These are phyloP conservation scores for Poecilus cupreus DNA, from an alignment of 2,888 invertebrate species.

Conservation along the genomic window DNA sequence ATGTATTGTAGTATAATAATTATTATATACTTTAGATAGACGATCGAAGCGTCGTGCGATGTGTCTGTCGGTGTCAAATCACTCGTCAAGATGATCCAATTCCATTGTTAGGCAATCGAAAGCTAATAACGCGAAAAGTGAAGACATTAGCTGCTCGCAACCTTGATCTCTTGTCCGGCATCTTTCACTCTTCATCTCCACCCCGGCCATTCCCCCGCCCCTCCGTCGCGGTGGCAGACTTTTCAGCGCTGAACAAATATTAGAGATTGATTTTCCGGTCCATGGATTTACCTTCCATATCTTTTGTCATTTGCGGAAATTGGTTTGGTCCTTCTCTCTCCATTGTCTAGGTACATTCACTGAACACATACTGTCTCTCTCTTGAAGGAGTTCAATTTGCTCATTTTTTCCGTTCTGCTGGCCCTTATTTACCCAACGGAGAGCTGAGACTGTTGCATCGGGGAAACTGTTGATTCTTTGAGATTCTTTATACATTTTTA, in stretches of 20 bases:
- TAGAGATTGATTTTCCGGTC: slow-evolving; percentile 58
- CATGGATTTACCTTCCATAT: slow-evolving; percentile 56
- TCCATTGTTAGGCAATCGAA: slow-evolving; percentile 23
- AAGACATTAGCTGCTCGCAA: slow-evolving; percentile 19
- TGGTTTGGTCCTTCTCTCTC: slow-evolving; percentile 48
- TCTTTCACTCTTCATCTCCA: neutral
- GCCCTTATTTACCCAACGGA: neutral
- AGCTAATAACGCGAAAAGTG: slow-evolving; percentile 14
- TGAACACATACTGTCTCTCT: neutral
- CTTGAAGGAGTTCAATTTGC: slow-evolving; percentile 8
- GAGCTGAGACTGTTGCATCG: slow-evolving; percentile 22
- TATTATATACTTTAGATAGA: too few relatives aligned
- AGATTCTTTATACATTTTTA: too few relatives aligned
- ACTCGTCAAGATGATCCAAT: slow-evolving; percentile 4
- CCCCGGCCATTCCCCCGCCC: neutral
- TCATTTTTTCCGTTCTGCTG: slow-evolving; percentile 14
- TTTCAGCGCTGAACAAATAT: slow-evolving; percentile 54
- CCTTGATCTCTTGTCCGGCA: neutral
- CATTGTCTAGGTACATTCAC: neutral
- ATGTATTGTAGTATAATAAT: too few relatives aligned
- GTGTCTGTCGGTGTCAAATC: too few relatives aligned
- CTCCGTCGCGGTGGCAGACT: neutral
- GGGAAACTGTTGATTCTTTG: slow-evolving; percentile 20
- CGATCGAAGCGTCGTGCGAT: too few relatives aligned
- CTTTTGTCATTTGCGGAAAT: slow-evolving; percentile 58